Base-by-base conservation (phyloP, 2,797 vertebrate species). In the Gouania willdenowi region DNA sequence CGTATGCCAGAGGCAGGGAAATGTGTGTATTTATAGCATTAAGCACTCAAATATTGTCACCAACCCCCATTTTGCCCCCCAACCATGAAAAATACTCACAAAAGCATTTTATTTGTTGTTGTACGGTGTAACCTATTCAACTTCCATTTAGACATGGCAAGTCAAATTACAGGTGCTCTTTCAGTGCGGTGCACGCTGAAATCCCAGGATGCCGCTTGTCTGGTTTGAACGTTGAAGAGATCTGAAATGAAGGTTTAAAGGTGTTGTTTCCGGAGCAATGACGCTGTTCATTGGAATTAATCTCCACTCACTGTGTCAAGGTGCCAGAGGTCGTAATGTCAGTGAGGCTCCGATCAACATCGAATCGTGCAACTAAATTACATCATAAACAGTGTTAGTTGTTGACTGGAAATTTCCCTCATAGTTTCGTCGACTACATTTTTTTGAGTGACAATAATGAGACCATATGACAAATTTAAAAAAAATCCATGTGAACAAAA, bases 11-110 rank as follows among this genome's bases (percentile, higher is more conserved):
- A 78, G 82, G 83, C 81, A 85, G 71, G 57, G 66, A 71, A 77
- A 72, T 65, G 44, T 81, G 69, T 81, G 79, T 87, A 81, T 87
- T 88, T 84, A 87, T 71, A 70, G 74, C 81, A 81, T 87, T 88
- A 87, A 89, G 87, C 74, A 70, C 82, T 84, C 67, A 85, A 81
- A 84, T 62, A 74, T 77, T 60, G 55, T 77, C 71, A 53, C 57
- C 65, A 63, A 43, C 79, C 63, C n/a, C 73, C 44, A 64, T 85
- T 86, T 81, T 30, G 85, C 86, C 83, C 84, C n/a, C 55, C 66
- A 86, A 86, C 80, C 82, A 86, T 66, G 58, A 68, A 68, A 77
- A 71, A 67, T 73, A 83, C 54, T 40, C 65, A 70, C 67, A 59
- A 74, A 77, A 72, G 70, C 71, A 46, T 83, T 83, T 81, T 82